A percentile compares a stretch with the other conserved stretches of the same genome.
These are phyloP conservation scores for Choloepus hoffmanni DNA, from an alignment of 2,113 vertebrate species.

Conservation along the genomic window DNA sequence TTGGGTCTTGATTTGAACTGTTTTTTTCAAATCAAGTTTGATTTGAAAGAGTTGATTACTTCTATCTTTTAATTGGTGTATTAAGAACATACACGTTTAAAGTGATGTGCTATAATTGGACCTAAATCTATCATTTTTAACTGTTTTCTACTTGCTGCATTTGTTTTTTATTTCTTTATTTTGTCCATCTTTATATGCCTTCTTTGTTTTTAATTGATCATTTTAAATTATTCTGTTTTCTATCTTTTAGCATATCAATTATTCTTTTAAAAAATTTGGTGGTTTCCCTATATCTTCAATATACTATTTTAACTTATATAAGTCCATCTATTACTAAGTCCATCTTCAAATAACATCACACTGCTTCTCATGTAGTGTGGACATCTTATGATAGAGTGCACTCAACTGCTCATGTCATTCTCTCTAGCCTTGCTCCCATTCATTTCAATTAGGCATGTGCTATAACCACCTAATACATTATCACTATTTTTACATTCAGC, in stretches of 20 bases:
- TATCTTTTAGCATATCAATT: background rate
- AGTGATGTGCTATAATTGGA: background rate
- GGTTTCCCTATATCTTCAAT: background rate
- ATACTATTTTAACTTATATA: background rate
- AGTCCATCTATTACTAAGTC: background rate
- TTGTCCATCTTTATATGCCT: background rate
- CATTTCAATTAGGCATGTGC: background rate
- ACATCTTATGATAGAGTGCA: background rate
- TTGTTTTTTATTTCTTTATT: background rate
- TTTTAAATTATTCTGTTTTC: background rate
- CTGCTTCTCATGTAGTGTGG: background rate
- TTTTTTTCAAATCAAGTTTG: background rate
- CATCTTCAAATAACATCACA: background rate
- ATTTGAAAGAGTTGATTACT: too few relatives aligned
- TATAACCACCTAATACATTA: background rate
- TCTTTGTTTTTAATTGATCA: background rate
- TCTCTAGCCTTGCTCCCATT: background rate
- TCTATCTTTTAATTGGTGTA: background rate
- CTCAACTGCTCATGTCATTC: background rate
- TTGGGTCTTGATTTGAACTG: too few relatives aligned
- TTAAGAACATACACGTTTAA: background rate
- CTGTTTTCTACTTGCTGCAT: background rate
- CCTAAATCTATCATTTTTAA: background rate
- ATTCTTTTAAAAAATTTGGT: background rate
- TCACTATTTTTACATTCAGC: background rate